phyloP scores from a whole-genome alignment of 2,113 vertebrate species.

The Calyptommatus sinebrachiatus region DNA sequence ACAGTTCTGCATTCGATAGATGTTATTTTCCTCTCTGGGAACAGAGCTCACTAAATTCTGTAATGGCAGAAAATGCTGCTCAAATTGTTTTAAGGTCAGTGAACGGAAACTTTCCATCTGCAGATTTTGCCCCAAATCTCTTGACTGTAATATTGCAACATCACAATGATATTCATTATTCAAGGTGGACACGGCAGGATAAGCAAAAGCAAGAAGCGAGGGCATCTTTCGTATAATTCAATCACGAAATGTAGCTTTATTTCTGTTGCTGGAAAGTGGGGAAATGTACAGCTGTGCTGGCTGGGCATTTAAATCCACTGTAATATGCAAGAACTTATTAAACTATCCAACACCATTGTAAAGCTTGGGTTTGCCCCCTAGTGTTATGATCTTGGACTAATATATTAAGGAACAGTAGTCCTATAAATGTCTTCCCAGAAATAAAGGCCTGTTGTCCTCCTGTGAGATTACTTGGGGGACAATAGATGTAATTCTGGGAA shows the following conservation, averaged over 20 bases:
- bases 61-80: slow-evolving; percentile 11
- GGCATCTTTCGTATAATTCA: not conserved
- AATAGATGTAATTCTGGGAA: too few species aligned
- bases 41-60: not conserved
- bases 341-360: too few species aligned
- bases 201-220: not conserved
- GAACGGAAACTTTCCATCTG: slow-evolving; percentile 16
- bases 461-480: too few species aligned
- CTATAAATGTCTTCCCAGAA: too few species aligned
- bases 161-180: not conserved
- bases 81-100: slow-evolving; percentile 38
- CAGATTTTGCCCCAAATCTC: not conserved
- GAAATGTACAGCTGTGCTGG: not conserved
- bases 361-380: too few species aligned
- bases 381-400: too few species aligned
- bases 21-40: slow-evolving; percentile 27
- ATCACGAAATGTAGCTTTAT: slow-evolving; percentile 9
- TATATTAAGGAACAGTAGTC: too few species aligned
- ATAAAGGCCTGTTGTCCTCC: too few species aligned
- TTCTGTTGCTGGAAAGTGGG: not conserved
- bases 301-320: not conserved
- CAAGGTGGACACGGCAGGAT: not conserved
- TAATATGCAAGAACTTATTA: not conserved
- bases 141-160: not conserved
- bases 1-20: slow-evolving; percentile 5